phyloP scores from a whole-genome alignment of 2,888 invertebrate genomes.

The Parasteatoda lunata region DNA sequence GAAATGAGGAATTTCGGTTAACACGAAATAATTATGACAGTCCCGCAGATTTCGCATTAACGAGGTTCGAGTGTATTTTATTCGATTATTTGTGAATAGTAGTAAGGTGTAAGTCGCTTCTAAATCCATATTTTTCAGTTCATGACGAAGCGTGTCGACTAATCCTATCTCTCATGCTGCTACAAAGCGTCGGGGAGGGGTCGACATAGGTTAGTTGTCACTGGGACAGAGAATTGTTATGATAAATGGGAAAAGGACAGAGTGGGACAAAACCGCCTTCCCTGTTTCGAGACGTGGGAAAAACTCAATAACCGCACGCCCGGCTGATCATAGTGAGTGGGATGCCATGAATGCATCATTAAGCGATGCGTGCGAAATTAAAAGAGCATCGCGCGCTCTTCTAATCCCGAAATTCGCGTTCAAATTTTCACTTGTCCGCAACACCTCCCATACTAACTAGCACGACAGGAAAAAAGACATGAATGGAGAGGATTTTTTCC shows the following conservation, averaged over 20 bases:
- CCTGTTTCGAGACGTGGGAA: constrained; percentile 36
- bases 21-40: too few relatives aligned
- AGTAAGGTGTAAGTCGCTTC: not conserved
- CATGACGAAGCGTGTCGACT: too few relatives aligned
- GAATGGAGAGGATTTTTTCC: too few relatives aligned
- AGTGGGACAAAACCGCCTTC: constrained; percentile 44
- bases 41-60: too few relatives aligned
- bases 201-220: constrained; percentile 61
- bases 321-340: constrained; percentile 1
- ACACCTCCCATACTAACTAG: too few relatives aligned
- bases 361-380: constrained; percentile 30
- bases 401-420: not conserved
- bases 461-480: too few relatives aligned
- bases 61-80: too few relatives aligned
- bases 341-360: constrained; percentile 42
- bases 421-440: too few relatives aligned
- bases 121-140: too few relatives aligned
- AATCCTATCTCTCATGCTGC: not conserved
- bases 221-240: constrained; percentile 52
- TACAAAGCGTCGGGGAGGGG: constrained; percentile 17
- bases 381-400: constrained; percentile 13
- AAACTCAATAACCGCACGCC: constrained; percentile 49
- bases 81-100: not conserved
- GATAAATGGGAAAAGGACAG: constrained; percentile 63
- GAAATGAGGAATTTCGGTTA: too few relatives aligned